A percentile compares a stretch with the other conserved stretches of the same genome.
Evolutionary conservation across 2,888 invertebrate species (phyloP).

Genomic region (Steromphala cineraria): DNA sequence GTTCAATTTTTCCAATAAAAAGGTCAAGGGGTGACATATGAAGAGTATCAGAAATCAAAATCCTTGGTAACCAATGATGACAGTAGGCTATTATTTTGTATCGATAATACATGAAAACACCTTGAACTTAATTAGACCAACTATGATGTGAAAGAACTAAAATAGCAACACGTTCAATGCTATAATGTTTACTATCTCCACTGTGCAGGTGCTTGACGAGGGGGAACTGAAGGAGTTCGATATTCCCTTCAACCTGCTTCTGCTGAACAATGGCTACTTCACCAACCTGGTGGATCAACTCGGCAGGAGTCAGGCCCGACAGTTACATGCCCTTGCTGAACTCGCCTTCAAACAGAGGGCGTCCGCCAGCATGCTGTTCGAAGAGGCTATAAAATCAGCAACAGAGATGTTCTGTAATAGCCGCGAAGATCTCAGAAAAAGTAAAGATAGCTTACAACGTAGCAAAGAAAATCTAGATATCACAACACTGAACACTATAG

Average conservation of each 20-base stretch:
- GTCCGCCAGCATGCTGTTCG: slow-evolving; percentile 41
- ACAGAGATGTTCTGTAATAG: slow-evolving; percentile 39
- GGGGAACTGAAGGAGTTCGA: slow-evolving; percentile 87
- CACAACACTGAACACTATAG: slow-evolving; percentile 11
- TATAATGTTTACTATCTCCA: background rate
- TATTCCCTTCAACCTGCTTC: slow-evolving; percentile 81
- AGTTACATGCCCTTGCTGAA: slow-evolving; percentile 42
- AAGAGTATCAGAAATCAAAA: no score
- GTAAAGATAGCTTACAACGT: slow-evolving; percentile 3
- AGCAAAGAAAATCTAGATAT: slow-evolving; percentile 3
- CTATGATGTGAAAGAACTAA: background rate
- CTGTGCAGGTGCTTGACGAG: slow-evolving; percentile 81
- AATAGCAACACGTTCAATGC: background rate
- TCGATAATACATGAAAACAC: no score
- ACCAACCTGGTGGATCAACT: slow-evolving; percentile 66
- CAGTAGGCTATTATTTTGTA: background rate
- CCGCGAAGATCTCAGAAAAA: slow-evolving; percentile 33
- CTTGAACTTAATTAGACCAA: no score
- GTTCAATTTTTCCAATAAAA: no score
- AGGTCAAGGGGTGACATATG: no score
- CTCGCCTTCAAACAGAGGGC: slow-evolving; percentile 39
- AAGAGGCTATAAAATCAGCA: slow-evolving; percentile 41
- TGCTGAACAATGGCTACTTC: slow-evolving; percentile 66
- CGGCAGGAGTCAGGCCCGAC: slow-evolving; percentile 40
- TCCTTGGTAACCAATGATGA: background rate